A percentile compares a stretch with the other conserved stretches of the same genome.
These are phyloP conservation scores for Tinea pellionella DNA, from an alignment of 2,888 invertebrate genomes.

Conservation along the genomic window DNA sequence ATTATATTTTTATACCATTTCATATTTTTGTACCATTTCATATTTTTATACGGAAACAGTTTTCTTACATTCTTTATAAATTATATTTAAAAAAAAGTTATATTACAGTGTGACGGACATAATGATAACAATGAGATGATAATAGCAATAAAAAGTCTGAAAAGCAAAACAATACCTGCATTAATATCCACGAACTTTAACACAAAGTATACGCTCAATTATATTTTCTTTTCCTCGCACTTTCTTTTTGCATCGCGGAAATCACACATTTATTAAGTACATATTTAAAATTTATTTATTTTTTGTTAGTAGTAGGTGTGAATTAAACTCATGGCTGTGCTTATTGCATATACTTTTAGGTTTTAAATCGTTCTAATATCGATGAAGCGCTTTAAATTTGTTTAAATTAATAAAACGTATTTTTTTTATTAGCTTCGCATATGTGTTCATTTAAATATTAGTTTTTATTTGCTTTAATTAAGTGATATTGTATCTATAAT, in stretches of 20 bases:
- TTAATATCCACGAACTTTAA: not conserved
- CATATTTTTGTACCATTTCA: not conserved
- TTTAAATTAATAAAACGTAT: not conserved
- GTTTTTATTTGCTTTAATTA: not conserved
- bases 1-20: not conserved
- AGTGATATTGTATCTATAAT: too few relatives aligned
- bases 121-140: not conserved
- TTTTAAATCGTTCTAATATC: not conserved
- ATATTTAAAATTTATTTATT: not conserved
- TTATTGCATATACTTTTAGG: constrained; percentile 19
- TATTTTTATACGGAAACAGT: not conserved
- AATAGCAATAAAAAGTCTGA: too few relatives aligned
- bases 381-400: not conserved
- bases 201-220: not conserved
- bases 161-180: not conserved
- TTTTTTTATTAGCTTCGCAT: not conserved
- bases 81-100: not conserved
- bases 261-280: not conserved
- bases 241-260: not conserved
- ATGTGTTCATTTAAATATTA: not conserved
- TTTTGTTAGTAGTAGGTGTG: not conserved
- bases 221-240: not conserved
- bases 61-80: not conserved
- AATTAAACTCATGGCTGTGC: constrained; percentile 35
- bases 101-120: not conserved